Percentiles rank a stretch among this genome's conserved stretches.
Conservation (phyloP, 2,113 vertebrate species). For the Hymenochirus boettgeri region DNA sequence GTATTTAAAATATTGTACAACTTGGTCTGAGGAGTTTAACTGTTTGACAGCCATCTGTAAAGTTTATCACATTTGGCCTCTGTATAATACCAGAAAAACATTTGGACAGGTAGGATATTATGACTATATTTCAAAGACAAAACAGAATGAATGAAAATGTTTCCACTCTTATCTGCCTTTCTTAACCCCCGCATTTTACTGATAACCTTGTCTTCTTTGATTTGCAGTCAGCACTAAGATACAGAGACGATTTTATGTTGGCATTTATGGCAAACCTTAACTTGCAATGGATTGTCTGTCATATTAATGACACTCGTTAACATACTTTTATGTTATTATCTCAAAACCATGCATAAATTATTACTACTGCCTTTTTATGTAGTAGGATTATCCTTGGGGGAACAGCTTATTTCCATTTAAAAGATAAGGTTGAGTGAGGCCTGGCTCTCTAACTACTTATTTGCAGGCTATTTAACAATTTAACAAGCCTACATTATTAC, state of each 20-base stretch:
- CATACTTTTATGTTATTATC: conserved; percentile 15
- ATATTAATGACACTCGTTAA: conserved; percentile 35
- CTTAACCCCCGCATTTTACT: conserved; percentile 13
- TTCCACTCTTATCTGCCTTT: conserved; percentile 40
- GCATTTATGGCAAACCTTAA: conserved; percentile 21
- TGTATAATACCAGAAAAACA: conserved; percentile 29
- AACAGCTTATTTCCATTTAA: conserved; percentile 6
- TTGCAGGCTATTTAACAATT: no score
- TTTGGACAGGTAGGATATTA: conserved; percentile 11
- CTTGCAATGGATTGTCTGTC: conserved; percentile 17
- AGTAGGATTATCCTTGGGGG: conserved; percentile 12
- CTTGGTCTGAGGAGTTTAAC: conserved; percentile 16
- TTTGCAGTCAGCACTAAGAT: conserved; percentile 31
- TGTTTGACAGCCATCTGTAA: not conserved
- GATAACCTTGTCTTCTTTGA: conserved; percentile 41
- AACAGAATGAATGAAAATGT: conserved; percentile 19
- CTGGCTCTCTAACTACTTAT: no score
- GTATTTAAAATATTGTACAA: conserved; percentile 23
- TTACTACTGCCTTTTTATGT: conserved; percentile 16
- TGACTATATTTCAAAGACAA: conserved; percentile 21
- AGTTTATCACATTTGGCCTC: conserved; percentile 25
- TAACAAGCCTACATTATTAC: no score
- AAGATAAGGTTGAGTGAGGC: not conserved
- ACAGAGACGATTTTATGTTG: conserved; percentile 17
- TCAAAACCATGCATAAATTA: conserved; percentile 23